A percentile compares a stretch with the other conserved stretches of the same genome.
These are phyloP conservation scores for Sarcophaga bullata DNA, from an alignment of 1,140 invertebrate species.

Conservation along the genomic window DNA sequence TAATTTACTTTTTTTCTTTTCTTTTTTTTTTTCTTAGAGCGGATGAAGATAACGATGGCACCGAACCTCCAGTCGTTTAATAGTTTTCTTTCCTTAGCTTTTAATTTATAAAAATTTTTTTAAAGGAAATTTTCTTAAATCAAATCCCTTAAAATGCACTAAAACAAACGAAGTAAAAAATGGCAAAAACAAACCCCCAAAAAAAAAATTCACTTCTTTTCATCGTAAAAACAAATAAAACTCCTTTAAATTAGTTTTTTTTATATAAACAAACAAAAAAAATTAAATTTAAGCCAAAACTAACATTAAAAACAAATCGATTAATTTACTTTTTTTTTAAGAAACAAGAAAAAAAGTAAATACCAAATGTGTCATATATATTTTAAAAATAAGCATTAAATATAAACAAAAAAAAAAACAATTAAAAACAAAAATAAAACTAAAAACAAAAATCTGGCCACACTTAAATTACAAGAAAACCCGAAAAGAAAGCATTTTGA, in stretches of 20 bases:
- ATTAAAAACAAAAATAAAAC: slow-evolving; percentile 1
- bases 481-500: background rate
- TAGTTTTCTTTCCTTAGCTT: slow-evolving; percentile 50
- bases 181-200: background rate
- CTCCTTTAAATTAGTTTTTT: slow-evolving; percentile 29
- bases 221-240: background rate
- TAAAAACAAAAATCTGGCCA: slow-evolving; percentile 11
- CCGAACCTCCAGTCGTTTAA: slow-evolving; percentile 62
- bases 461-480: background rate
- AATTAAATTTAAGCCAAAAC: slow-evolving; percentile 37
- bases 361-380: slow-evolving; percentile 36
- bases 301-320: slow-evolving; percentile 13
- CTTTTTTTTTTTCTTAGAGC: slow-evolving; percentile 49
- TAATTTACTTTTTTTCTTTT: slow-evolving; percentile 9
- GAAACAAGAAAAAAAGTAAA: slow-evolving; percentile 10
- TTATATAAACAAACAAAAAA: slow-evolving; percentile 19
- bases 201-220: background rate
- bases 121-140: slow-evolving; percentile 7
- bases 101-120: slow-evolving; percentile 28
- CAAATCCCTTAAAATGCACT: background rate
- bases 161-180: slow-evolving; percentile 5
- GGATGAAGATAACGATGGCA: slow-evolving; percentile 53
- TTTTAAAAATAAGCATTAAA: slow-evolving; percentile 28
- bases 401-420: background rate
- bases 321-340: background rate